These are phyloP conservation scores for Myzus persicae DNA, from an alignment of 1,140 invertebrate species.

Conservation along the genomic window DNA sequence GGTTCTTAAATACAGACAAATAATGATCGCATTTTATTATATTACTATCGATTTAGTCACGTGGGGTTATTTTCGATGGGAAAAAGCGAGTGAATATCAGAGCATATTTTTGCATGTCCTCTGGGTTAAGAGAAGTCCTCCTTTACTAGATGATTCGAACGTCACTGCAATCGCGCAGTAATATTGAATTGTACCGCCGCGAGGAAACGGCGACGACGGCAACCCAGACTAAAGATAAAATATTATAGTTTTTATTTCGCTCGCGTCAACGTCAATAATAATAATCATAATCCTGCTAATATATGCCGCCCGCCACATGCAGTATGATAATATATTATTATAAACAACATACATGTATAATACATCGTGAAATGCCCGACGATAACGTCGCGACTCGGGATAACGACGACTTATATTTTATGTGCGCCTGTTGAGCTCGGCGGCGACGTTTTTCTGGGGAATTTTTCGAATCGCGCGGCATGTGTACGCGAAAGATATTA, in stretches of 20 bases:
- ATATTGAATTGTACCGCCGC: neutral
- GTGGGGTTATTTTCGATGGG: too few species aligned
- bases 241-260: neutral
- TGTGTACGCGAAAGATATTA: neutral
- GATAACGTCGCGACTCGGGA: slow-evolving; percentile 1
- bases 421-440: neutral
- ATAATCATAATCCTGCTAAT: neutral
- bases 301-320: too few species aligned
- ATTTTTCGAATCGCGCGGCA: neutral
- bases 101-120: too few species aligned
- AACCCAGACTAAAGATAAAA: neutral
- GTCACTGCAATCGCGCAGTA: neutral
- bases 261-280: neutral
- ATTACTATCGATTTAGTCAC: too few species aligned
- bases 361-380: slow-evolving; percentile 12
- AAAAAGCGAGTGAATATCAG: too few species aligned
- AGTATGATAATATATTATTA: too few species aligned
- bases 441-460: neutral
- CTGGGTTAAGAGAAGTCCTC: too few species aligned
- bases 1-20: too few species aligned
- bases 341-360: too few species aligned
- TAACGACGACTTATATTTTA: slow-evolving; percentile 2
- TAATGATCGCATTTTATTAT: too few species aligned
- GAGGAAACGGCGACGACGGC: neutral
- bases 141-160: neutral